Conservation (phyloP, 2,888 invertebrate genomes). For the Yponomeuta plumbellus region DNA sequence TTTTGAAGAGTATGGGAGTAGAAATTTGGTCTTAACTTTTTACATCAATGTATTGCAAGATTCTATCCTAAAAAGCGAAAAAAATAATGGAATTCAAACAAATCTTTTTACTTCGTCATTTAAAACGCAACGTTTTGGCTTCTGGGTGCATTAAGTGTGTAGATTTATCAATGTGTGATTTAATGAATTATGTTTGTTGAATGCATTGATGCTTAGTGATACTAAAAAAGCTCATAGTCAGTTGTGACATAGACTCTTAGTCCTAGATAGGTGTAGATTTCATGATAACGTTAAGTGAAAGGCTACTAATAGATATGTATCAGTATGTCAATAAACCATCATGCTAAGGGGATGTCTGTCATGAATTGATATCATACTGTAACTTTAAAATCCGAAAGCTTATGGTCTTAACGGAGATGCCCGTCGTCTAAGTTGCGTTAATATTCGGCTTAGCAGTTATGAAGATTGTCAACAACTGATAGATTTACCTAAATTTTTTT, state of each 20-base stretch:
- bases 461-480: not conserved
- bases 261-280: conserved; percentile 64
- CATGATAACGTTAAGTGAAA: conserved; percentile 17
- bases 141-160: conserved; percentile 38
- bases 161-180: conserved; percentile 7
- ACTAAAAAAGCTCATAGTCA: conserved; percentile 69
- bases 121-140: conserved; percentile 41
- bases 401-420: not conserved
- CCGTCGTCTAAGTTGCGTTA: not conserved
- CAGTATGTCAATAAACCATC: not conserved
- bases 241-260: conserved; percentile 69
- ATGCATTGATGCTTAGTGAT: conserved; percentile 58
- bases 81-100: not conserved
- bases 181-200: conserved; percentile 24
- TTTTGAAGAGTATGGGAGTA: conserved; percentile 48
- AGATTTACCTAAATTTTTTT: not conserved
- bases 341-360: not conserved
- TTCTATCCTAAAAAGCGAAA: not conserved
- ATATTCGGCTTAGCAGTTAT: not conserved
- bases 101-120: conserved; percentile 2
- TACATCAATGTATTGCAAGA: too few species aligned
- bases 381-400: not conserved
- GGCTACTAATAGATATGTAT: not conserved
- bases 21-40: not conserved
- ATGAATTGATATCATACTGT: not conserved